phyloP scores from a whole-genome alignment of 2,797 vertebrate species.

The Garrulus glandarius region DNA sequence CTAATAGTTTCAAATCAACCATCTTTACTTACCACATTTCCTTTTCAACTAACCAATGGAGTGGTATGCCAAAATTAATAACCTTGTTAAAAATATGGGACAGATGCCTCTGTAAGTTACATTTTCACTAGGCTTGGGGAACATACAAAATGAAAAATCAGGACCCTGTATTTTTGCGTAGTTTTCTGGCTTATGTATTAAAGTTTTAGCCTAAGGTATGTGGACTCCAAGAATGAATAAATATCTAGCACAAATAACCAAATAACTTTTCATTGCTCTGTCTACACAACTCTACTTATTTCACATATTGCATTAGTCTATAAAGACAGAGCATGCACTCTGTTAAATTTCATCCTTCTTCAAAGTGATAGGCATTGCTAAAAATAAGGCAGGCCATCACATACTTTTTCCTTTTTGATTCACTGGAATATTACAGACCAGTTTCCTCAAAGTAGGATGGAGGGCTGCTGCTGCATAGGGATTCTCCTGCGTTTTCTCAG shows the following conservation, averaged over 20 bases:
- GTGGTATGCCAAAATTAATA: background rate
- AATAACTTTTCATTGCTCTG: background rate
- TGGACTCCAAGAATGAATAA: background rate
- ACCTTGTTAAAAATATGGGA: background rate
- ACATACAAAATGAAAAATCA: background rate
- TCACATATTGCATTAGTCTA: background rate
- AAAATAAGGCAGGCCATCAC: background rate
- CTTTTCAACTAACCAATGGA: background rate
- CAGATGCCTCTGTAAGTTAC: background rate
- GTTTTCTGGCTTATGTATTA: background rate
- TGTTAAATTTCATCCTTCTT: background rate
- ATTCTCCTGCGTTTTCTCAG: background rate
- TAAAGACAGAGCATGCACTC: background rate
- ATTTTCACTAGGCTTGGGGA: background rate
- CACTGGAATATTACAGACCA: background rate
- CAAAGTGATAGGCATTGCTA: background rate
- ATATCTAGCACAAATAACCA: background rate
- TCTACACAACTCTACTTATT: background rate
- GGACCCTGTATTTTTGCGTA: background rate
- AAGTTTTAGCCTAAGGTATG: background rate
- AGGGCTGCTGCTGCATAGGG: background rate
- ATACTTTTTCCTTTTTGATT: background rate
- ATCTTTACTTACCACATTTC: background rate
- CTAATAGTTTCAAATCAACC: background rate
- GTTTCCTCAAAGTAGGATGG: background rate